These are phyloP conservation scores for Australoheros facetus DNA, from an alignment of 2,797 vertebrate species.

Conservation along the genomic window DNA sequence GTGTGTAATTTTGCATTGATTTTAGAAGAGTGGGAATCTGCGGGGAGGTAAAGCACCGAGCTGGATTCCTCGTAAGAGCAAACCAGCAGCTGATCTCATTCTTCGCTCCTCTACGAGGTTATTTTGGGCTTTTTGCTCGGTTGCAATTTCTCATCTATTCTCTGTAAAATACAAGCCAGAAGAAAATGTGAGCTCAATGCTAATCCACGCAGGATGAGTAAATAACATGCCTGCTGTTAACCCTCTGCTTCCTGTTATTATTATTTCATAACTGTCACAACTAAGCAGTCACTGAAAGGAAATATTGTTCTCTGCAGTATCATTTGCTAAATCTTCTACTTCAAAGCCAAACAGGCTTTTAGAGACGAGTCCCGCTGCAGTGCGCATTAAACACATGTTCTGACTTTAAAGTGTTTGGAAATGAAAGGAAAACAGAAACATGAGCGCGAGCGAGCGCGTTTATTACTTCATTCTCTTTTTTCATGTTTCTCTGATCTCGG, in stretches of 20 bases:
- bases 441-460: neutral
- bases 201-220: constrained; percentile 14
- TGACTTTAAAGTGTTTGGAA: neutral
- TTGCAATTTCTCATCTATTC: neutral
- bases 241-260: constrained; percentile 16
- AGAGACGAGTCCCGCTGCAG: neutral
- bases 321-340: neutral
- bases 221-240: neutral
- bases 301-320: neutral
- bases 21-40: neutral
- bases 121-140: neutral
- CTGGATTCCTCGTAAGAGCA: neutral
- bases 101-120: neutral
- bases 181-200: neutral
- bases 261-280: constrained; percentile 14
- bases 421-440: neutral
- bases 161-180: neutral
- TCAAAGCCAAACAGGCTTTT: neutral
- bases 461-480: neutral
- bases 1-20: constrained; percentile 31
- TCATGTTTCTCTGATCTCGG: constrained; percentile 3
- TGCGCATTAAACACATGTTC: neutral
- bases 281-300: constrained; percentile 14
- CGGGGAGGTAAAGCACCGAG: constrained; percentile 2
- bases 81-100: neutral